phyloP scores from a whole-genome alignment of 2,888 invertebrate genomes.

The Xanthorhoe spadicearia region DNA sequence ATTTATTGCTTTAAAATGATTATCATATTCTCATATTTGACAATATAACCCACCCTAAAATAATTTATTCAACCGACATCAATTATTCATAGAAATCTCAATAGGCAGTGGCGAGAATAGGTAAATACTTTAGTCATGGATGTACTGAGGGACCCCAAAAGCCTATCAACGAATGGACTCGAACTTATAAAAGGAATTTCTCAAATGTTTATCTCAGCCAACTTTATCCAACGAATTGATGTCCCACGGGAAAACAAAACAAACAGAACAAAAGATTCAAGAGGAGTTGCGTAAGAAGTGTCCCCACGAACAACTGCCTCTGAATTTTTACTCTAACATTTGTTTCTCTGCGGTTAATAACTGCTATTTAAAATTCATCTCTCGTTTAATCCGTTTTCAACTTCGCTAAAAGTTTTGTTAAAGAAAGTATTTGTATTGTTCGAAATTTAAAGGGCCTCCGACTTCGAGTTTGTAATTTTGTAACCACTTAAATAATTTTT shows the following conservation, averaged over 20 bases:
- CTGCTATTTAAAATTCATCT: constrained; percentile 48
- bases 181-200: constrained; percentile 44
- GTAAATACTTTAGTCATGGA: constrained; percentile 9
- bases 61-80: no score
- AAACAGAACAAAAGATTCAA: constrained; percentile 59
- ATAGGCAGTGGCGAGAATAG: not conserved
- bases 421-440: constrained; percentile 44
- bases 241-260: constrained; percentile 52
- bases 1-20: no score
- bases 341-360: constrained; percentile 41
- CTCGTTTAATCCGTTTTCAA: constrained; percentile 45
- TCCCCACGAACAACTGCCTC: constrained; percentile 51
- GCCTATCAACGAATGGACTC: constrained; percentile 39
- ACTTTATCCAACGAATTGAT: constrained; percentile 58
- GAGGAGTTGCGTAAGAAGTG: constrained; percentile 51
- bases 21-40: no score
- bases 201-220: constrained; percentile 55
- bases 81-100: not conserved
- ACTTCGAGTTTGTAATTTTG: constrained; percentile 25
- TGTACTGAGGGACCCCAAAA: constrained; percentile 26
- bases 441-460: constrained; percentile 34
- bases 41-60: no score
- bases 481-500: constrained; percentile 18
- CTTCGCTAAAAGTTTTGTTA: constrained; percentile 43
- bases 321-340: constrained; percentile 51